Base-by-base conservation (phyloP, 2,888 invertebrate species). In the Lampropteryx suffumata region DNA sequence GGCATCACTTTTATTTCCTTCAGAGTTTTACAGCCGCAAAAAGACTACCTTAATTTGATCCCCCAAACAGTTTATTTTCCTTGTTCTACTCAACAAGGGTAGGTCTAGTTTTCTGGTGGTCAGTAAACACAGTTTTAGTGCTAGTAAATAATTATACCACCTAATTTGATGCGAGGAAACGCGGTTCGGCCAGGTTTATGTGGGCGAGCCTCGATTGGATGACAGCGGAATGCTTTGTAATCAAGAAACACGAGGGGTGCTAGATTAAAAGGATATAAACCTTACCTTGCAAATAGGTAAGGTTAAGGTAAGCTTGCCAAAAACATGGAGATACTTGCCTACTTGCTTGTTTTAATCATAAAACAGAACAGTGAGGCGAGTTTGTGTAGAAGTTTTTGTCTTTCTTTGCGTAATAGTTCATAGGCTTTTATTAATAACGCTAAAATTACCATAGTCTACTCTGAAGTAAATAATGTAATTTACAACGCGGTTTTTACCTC, bases 161-260 rank as follows among this genome's bases (percentile, higher is more conserved):
- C 82, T 88, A 90, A 90, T 90, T 90, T 88, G 89, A 89, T 90
- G 89, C 72, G 84, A 73, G 71, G 78, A 79, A 78, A 73, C 71
- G 48, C 73, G 73, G 68, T 73, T 71, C 65, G 62, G 67, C 69
- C 69, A 69, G 71, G 75, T 88, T 89, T 86, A 86, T 77, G 83
- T 72, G 73, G 62, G 76, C 69, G 59, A 63, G 63, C 71, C 78
- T 69, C 72, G 71, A 82, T 85, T 81, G 78, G 62, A 81, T 73
- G 77, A 77, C 76, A 69, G 57, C 57, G 50, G 56, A 62, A 62
- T 52, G 62, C 58, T 59, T 57, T 62, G 73, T 63, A 73, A 76
- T 74, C 72, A 62, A 64, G 59, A 59, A 41, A 50, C 51, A 59
- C 68, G 71, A 67, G 65, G 65, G 65, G 58, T 42, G 45, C 45